phyloP scores from a whole-genome alignment of 2,113 vertebrate genomes.

The Chaetura pelagica region DNA sequence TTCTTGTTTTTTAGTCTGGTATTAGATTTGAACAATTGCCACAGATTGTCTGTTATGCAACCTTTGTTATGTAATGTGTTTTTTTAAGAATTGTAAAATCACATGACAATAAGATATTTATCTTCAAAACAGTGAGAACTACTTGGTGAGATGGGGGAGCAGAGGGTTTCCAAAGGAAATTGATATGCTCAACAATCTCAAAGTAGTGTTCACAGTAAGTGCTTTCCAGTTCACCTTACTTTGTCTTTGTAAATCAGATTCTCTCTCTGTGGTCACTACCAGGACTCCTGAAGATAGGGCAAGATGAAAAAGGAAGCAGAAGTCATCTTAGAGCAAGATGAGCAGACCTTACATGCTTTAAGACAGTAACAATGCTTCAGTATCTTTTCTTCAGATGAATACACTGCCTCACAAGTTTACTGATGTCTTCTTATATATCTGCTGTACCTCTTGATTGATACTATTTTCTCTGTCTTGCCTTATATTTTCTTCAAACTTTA shows the following conservation, averaged over 20 bases:
- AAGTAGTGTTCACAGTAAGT: conserved; percentile 98
- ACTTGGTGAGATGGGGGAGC: conserved; percentile 94
- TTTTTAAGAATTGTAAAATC: background rate
- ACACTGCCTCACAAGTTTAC: background rate
- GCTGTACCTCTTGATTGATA: background rate
- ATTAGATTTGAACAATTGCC: background rate
- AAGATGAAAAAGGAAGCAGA: background rate
- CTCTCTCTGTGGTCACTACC: background rate
- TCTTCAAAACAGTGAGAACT: conserved; percentile 89
- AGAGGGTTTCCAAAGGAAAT: conserved; percentile 94
- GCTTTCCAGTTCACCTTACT: background rate
- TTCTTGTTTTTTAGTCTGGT: background rate
- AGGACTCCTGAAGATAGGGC: background rate
- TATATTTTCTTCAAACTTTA: background rate
- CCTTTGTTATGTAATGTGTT: background rate
- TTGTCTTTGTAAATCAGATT: background rate
- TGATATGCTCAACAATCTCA: conserved; percentile 97
- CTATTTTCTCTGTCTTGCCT: background rate
- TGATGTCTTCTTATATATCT: background rate
- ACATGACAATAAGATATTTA: conserved; percentile 7
- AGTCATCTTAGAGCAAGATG: background rate
- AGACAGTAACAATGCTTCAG: background rate
- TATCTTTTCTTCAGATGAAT: background rate
- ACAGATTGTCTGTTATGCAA: background rate
- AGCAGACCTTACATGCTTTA: background rate